Percentiles rank a stretch among this genome's conserved stretches.
Conservation (phyloP, 2,113 vertebrate species). For the Puma concolor region DNA sequence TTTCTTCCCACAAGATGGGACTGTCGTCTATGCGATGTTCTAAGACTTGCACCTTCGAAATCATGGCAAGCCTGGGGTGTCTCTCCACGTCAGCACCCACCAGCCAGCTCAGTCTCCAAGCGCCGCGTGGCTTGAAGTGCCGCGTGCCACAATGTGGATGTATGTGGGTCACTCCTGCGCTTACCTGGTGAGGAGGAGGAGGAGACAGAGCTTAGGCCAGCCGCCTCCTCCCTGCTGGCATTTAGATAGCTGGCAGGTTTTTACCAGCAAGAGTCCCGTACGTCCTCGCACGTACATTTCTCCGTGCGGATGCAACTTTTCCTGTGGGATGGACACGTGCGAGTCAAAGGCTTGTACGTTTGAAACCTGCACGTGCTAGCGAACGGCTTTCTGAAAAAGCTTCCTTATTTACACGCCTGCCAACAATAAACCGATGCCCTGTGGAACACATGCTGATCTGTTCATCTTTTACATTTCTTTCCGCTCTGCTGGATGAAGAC, state of each 20-base stretch:
- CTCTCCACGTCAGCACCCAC: not conserved
- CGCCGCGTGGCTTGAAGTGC: not conserved
- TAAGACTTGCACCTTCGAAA: not conserved
- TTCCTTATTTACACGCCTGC: not conserved
- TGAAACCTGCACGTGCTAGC: not conserved
- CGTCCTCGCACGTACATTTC: fast-evolving
- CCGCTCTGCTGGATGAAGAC: too few species aligned
- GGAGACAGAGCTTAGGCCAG: too few species aligned
- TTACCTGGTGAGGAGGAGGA: too few species aligned
- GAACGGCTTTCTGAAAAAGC: not conserved
- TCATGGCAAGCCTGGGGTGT: not conserved
- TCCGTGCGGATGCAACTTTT: not conserved
- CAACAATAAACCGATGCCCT: not conserved
- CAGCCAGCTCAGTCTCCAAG: fast-evolving
- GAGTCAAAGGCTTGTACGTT: not conserved
- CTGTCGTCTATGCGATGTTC: not conserved
- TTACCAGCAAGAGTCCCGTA: not conserved
- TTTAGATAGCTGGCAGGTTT: not conserved
- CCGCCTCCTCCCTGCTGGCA: not conserved
- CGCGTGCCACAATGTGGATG: fast-evolving
- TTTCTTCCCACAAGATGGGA: not conserved
- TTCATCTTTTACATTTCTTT: not conserved
- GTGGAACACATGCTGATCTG: not conserved
- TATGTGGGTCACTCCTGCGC: fast-evolving
- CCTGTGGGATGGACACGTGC: not conserved